Percentiles rank a stretch among this genome's conserved stretches.
Evolutionary conservation across 2,888 invertebrate genomes (phyloP).

Genomic region (Agrilus cyanescens): DNA sequence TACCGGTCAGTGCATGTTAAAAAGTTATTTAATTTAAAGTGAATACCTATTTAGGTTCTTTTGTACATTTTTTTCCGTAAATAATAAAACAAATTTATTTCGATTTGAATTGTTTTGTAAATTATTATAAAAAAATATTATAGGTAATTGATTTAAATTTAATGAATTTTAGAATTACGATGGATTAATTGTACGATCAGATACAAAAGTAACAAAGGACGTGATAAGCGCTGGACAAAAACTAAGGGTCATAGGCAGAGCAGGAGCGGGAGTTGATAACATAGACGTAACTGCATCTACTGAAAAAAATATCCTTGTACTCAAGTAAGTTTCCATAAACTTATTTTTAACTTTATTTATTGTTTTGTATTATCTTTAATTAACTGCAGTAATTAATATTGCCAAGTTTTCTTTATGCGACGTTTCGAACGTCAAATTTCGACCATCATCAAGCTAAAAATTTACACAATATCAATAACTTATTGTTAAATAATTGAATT

Average conservation of each 20-base stretch:
- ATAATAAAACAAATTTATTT: not conserved
- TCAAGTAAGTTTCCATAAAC: conserved; percentile 72
- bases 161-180: conserved; percentile 64
- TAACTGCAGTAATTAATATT: too few species aligned
- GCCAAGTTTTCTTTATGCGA: too few species aligned
- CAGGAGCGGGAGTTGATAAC: conserved; percentile 98
- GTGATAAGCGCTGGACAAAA: conserved; percentile 64
- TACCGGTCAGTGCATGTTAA: conserved; percentile 51
- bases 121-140: not conserved
- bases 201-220: conserved; percentile 85
- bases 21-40: not conserved
- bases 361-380: too few species aligned
- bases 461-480: too few species aligned
- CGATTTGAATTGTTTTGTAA: not conserved
- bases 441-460: too few species aligned
- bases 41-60: too few species aligned
- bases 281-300: conserved; percentile 86
- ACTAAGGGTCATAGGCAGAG: conserved; percentile 83
- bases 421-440: too few species aligned
- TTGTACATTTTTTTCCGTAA: not conserved
- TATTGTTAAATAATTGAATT: too few species aligned
- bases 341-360: too few species aligned
- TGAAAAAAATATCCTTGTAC: conserved; percentile 71
- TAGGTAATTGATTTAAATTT: conserved; percentile 5
- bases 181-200: conserved; percentile 85